These are phyloP conservation scores for Sceloporus tristichus DNA, from an alignment of 2,113 vertebrate species.

Conservation along the genomic window DNA sequence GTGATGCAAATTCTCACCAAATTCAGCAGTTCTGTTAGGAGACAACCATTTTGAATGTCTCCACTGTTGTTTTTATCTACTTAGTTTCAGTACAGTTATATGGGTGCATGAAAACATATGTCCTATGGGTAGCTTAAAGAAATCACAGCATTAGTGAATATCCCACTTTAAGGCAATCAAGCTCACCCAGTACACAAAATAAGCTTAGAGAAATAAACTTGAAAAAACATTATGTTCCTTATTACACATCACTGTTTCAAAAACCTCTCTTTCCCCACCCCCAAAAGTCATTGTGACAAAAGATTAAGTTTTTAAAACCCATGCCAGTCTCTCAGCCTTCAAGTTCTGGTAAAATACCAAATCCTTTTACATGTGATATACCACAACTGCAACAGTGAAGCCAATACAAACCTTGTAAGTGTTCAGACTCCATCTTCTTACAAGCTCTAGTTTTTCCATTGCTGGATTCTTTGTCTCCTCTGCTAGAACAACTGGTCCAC, in stretches of 20 bases:
- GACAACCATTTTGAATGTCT: background rate
- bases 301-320: slow-evolving; percentile 11
- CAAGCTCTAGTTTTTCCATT: slow-evolving; percentile 96
- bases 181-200: background rate
- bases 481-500: slow-evolving; percentile 90
- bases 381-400: background rate
- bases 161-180: slow-evolving; percentile 10
- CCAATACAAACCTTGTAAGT: slow-evolving; percentile 91
- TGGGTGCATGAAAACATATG: background rate
- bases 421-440: slow-evolving; percentile 98
- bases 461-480: slow-evolving; percentile 95
- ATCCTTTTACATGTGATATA: background rate
- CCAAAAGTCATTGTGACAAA: background rate
- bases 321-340: background rate
- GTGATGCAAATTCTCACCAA: background rate
- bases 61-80: background rate
- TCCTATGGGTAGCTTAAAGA: background rate
- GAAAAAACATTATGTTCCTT: slow-evolving; percentile 24
- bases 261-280: background rate
- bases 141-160: background rate
- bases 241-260: background rate
- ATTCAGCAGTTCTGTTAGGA: background rate
- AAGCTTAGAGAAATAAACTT: background rate
- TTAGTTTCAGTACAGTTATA: background rate
- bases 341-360: slow-evolving; percentile 16